These are phyloP conservation scores for Brotula barbata DNA, from an alignment of 2,797 vertebrate genomes.

Conservation along the genomic window DNA sequence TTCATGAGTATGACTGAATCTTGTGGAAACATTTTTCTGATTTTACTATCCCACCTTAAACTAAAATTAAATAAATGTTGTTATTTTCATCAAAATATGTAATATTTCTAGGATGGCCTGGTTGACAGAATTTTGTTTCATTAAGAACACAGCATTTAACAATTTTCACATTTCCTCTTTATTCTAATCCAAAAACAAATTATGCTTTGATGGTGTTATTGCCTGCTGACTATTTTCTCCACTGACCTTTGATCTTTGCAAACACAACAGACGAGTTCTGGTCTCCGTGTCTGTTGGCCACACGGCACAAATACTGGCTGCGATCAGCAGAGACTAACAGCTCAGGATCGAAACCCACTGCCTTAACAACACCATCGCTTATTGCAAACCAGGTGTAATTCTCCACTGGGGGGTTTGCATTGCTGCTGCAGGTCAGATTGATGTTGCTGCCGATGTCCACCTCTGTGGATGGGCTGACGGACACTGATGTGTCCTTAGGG, in stretches of 20 bases:
- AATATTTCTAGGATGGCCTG: no score
- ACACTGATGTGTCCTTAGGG: conserved; percentile 46
- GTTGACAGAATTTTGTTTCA: no score
- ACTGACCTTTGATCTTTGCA: no score
- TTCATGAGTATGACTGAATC: neutral
- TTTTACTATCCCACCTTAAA: no score
- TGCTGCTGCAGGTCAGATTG: conserved; percentile 51
- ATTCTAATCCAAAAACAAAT: no score
- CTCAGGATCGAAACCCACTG: conserved; percentile 13
- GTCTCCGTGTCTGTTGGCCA: conserved; percentile 45
- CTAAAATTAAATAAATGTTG: no score
- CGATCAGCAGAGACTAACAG: neutral
- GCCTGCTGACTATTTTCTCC: no score
- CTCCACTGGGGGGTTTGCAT: conserved; percentile 47
- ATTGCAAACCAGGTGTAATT: conserved; percentile 54
- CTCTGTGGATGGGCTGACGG: conserved; percentile 15
- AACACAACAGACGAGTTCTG: conserved; percentile 37
- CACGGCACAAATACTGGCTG: conserved; percentile 39
- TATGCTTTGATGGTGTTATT: no score
- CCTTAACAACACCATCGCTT: neutral
- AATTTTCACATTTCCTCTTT: no score
- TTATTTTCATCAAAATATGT: no score
- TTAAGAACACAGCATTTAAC: no score
- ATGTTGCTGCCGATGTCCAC: neutral
- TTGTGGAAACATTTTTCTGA: neutral